These are phyloP conservation scores for Catocala sponsa DNA, from an alignment of 2,888 invertebrate genomes.

Conservation along the genomic window DNA sequence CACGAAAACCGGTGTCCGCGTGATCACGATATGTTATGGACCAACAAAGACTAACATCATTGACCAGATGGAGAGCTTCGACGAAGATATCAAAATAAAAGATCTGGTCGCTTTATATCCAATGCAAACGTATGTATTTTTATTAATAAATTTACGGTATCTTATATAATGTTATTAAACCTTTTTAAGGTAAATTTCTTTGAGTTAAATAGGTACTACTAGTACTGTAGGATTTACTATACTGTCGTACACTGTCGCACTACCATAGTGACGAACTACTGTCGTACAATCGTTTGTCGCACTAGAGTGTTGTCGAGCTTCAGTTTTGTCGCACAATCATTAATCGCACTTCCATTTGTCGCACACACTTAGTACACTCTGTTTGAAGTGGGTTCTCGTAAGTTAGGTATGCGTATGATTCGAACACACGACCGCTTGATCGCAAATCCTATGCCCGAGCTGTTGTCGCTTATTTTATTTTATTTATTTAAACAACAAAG, in stretches of 20 bases:
- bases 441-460: too few relatives aligned
- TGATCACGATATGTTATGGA: slow-evolving; percentile 58
- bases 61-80: slow-evolving; percentile 45
- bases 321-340: slow-evolving; percentile 11
- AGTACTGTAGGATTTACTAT: too few relatives aligned
- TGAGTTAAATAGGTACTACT: too few relatives aligned
- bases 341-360: neutral
- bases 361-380: neutral
- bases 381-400: too few relatives aligned
- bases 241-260: neutral
- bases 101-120: slow-evolving; percentile 12
- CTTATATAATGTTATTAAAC: too few relatives aligned
- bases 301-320: slow-evolving; percentile 17
- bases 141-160: neutral
- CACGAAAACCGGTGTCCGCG: slow-evolving; percentile 49
- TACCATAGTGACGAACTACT: slow-evolving; percentile 23
- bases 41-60: slow-evolving; percentile 46
- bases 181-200: too few relatives aligned
- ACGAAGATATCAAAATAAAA: slow-evolving; percentile 35
- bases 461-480: too few relatives aligned
- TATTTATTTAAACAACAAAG: too few relatives aligned
- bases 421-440: too few relatives aligned
- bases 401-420: too few relatives aligned
- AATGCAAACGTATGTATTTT: slow-evolving; percentile 32
- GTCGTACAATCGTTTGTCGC: slow-evolving; percentile 5